Base-by-base conservation (phyloP, 2,888 invertebrate species). In the Dicyrtoma fusca region DNA sequence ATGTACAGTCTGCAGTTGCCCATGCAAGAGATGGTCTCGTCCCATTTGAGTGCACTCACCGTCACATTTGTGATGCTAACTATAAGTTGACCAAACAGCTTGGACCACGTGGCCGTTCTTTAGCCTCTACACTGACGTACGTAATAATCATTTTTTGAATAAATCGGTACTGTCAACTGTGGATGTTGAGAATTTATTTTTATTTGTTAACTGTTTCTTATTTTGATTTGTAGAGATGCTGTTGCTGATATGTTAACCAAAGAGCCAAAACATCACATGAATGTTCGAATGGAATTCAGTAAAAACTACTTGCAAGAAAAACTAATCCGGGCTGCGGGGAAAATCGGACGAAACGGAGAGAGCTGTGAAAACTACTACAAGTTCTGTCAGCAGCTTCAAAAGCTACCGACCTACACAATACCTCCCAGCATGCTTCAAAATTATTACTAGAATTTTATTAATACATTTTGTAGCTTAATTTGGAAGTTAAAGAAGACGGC, bases 11-110 rank as follows among this genome's bases (percentile, higher is more conserved):
- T 13, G 76, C 77, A 0, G 77, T 77, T 3, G 76, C 78, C 1
- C 78, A 79, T 68, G 78, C 78, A 6, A 68, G 71, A 66, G 77
- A 78, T 63, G 69, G 74, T 11, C 66, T 77, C 1, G 73, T 79
- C 42, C 79, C 79, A 1, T 44, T 73, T 1, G 64, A 76, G 11
- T 79, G 79, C 51, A 77, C 76, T 8, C 72, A 76, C 42, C 72
- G 75, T 21, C 72, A 75, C 21, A 74, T 79, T 0, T 79, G 79
- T 51, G 21, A 51, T 5, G 77, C 77, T 0, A 79, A 78, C 66
- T 69, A 69, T 51, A 17, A 74, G 6, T 72, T 79, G 1, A 74
- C 74, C 0, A 57, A 65, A 23, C 71, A 75, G 17, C 26, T 78
- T 11, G 79, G 79, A 2, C 44, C 34, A 42, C 17, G 69, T 5